Percentiles rank a stretch among this genome's conserved stretches.
Evolutionary conservation across 37 sponge, comb jelly and placozoan genomes (phyloP).

Genomic region (Dysidea cf. avara): DNA sequence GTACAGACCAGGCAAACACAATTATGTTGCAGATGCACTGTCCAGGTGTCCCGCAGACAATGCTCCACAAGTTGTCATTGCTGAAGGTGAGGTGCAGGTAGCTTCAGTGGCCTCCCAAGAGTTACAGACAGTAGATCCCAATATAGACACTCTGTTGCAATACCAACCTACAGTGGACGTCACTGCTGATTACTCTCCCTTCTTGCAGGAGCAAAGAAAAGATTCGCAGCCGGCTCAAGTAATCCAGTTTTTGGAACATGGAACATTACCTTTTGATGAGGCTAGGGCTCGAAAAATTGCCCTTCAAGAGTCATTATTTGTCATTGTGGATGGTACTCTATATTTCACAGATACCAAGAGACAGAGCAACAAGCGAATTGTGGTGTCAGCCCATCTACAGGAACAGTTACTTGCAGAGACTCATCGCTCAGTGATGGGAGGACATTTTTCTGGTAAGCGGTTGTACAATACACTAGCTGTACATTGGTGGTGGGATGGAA

Average conservation of each 20-base stretch:
- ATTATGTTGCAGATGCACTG: slow-evolving; percentile 28
- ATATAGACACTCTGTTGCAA: too few relatives aligned
- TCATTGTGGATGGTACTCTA: slow-evolving; percentile 10
- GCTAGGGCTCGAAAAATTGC: slow-evolving; percentile 4
- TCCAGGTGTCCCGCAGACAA: slow-evolving; percentile 10
- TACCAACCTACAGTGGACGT: background rate
- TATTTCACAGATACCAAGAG: slow-evolving; percentile 17
- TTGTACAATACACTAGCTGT: slow-evolving; percentile 22
- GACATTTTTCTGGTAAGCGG: slow-evolving; percentile 45
- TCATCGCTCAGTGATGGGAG: slow-evolving; percentile 39
- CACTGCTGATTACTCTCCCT: background rate
- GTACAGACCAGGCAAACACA: slow-evolving; percentile 30
- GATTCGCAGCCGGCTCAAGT: slow-evolving; percentile 15
- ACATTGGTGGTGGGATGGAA: slow-evolving; percentile 58
- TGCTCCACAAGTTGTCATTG: background rate
- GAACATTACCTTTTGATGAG: slow-evolving; percentile 11
- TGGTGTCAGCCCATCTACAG: slow-evolving; percentile 26
- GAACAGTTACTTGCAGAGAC: slow-evolving; percentile 17
- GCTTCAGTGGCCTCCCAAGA: too few relatives aligned
- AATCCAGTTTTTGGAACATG: slow-evolving; percentile 18
- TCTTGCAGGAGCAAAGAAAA: slow-evolving; percentile 17
- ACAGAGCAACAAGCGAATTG: slow-evolving; percentile 1
- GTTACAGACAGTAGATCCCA: too few relatives aligned
- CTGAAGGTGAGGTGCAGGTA: background rate
- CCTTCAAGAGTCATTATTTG: background rate